Evolutionary conservation across 92 coral and sea anemone genomes (phyloP), one percentile per base, ranked within the genome.

Genomic region (Zoanthus sociatus): DNA sequence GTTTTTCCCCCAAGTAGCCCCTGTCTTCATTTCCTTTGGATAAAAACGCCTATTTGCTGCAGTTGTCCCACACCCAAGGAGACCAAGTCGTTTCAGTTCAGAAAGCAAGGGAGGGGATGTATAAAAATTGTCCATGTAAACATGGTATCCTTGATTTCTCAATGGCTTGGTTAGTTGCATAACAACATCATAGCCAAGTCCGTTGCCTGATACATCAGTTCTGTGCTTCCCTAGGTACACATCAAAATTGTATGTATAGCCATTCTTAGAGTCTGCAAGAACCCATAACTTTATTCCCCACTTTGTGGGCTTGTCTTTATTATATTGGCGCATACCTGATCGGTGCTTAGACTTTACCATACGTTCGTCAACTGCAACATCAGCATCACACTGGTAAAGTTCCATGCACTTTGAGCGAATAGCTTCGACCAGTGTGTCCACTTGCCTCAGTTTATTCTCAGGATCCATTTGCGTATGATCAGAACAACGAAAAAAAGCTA

Each of bases 401-500:
- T 66, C 71, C 71, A 66, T 66, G 71, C 71, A 66, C 37, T 66
- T 66, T 26, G 37, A 66, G 71, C 42, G 71, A 66, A 66, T 66
- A 66, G 37, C 31, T 66, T 66, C 71, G 37, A 66, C 71, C 71
- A 66, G 20, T 66, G 71, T 66, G 71, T 66, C 71, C 71, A 89
- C 88, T 33, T 89, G 70, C 16, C 84, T 44, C 45, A 83, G 26
- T 61, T 88, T 88, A 46, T 89, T 83, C 7, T 15, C 47, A 1
- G 64, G 44, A 77, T 48, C 70, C 89, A 66, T 82, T 14, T 76
- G 55, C 1, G 45, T 46, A 8, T 79, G 91, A 61, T 88, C 84
- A 46, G 78, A 82, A 33, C 77, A 79, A 21, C 78, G 83, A 15
- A 88, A 47, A 46, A 88, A 53, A 2, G 77, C 88, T 82, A 88